Evolutionary conservation across 2,113 vertebrate genomes (phyloP).

Genomic region (Oxyruncus cristatus): DNA sequence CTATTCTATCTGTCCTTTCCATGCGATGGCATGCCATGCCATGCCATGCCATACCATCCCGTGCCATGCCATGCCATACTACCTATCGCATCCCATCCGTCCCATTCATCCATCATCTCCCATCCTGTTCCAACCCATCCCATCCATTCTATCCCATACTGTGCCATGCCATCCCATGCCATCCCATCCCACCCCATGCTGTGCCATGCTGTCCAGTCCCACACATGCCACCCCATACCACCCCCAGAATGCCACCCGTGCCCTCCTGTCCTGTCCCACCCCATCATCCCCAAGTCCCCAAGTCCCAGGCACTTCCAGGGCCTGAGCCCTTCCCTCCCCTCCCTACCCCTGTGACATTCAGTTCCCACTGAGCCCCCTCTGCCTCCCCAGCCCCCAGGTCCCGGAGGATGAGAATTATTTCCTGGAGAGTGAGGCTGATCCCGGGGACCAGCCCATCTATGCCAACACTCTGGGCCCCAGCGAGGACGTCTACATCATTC

Average conservation of each 20-base stretch:
- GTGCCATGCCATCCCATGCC: not conserved
- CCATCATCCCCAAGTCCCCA: not conserved
- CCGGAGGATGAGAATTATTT: not conserved
- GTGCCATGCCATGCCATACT: not conserved
- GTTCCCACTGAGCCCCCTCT: too few species aligned
- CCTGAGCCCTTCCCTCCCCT: not conserved
- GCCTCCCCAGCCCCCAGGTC: not conserved
- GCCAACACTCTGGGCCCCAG: constrained; percentile 11
- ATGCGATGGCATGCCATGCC: too few species aligned
- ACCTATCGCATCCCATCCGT: too few species aligned
- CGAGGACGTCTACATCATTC: not conserved
- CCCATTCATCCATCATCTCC: too few species aligned
- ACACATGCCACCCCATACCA: not conserved
- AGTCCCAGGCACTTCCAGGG: rapidly evolving
- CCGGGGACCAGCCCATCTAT: constrained; percentile 45
- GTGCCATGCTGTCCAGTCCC: not conserved
- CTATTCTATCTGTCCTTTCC: too few species aligned
- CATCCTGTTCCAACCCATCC: not conserved
- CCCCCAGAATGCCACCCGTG: not conserved
- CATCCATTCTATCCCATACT: not conserved
- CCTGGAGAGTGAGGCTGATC: not conserved
- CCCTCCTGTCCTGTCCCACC: not conserved
- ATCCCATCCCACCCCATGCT: not conserved
- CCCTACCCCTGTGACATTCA: rapidly evolving
- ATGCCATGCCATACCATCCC: not conserved